Evolutionary conservation across 64 coral and sea anemone species (phyloP).

Genomic region (Acropora tenuis): DNA sequence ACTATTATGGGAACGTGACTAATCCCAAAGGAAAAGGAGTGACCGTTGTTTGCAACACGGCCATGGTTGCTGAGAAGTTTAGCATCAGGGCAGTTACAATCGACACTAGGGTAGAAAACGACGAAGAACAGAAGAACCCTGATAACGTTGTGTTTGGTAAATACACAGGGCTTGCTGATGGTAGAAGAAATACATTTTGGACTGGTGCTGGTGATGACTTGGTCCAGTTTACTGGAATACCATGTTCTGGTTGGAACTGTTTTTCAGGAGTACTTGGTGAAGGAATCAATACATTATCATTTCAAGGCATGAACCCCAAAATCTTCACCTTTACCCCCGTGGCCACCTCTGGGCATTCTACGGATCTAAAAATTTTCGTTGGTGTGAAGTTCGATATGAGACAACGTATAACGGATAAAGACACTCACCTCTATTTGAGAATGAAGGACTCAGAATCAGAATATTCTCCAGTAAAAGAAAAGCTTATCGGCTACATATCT

Average conservation of each 20-base stretch:
- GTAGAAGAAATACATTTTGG: neutral
- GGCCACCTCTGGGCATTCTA: neutral
- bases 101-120: slow-evolving; percentile 32
- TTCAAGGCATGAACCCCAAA: slow-evolving; percentile 28
- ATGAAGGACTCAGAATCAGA: slow-evolving; percentile 17
- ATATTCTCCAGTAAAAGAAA: slow-evolving; percentile 2
- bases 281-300: slow-evolving; percentile 34
- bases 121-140: slow-evolving; percentile 14
- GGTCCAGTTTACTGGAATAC: slow-evolving; percentile 21
- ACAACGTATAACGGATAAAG: neutral
- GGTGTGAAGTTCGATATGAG: slow-evolving; percentile 32
- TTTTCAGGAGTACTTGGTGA: neutral
- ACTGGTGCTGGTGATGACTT: slow-evolving; percentile 38
- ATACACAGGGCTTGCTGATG: neutral
- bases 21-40: slow-evolving; percentile 40
- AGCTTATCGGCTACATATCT: neutral
- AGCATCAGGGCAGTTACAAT: slow-evolving; percentile 27
- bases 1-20: slow-evolving; percentile 28
- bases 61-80: slow-evolving; percentile 28
- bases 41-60: neutral
- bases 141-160: slow-evolving; percentile 37
- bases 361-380: slow-evolving; percentile 13
- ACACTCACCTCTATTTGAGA: neutral
- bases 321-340: neutral
- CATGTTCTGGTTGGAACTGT: neutral